These are phyloP conservation scores for Hydrotaea diabolus DNA, from an alignment of 2,888 invertebrate genomes.

Conservation along the genomic window DNA sequence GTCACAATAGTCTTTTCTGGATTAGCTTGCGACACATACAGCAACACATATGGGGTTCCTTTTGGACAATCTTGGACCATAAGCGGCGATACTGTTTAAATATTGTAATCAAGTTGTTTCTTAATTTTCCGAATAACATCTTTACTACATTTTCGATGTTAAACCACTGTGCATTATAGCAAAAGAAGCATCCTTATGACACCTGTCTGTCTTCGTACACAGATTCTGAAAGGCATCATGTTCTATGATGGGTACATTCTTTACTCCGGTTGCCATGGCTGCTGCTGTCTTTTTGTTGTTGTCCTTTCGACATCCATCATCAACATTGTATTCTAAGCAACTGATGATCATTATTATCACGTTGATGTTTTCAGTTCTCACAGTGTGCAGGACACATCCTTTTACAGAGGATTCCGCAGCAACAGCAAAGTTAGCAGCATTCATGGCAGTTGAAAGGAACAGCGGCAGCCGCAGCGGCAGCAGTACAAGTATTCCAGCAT, in stretches of 20 bases:
- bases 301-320: slow-evolving; percentile 49
- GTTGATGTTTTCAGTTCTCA: slow-evolving; percentile 45
- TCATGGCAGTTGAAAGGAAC: slow-evolving; percentile 43
- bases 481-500: background rate
- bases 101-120: no score
- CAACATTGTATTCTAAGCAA: slow-evolving; percentile 53
- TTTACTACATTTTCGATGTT: no score
- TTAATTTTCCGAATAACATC: no score
- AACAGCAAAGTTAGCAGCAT: slow-evolving; percentile 47
- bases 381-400: slow-evolving; percentile 22
- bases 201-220: slow-evolving; percentile 59
- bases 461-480: background rate
- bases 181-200: slow-evolving; percentile 62
- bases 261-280: slow-evolving; percentile 33
- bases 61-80: no score
- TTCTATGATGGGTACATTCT: slow-evolving; percentile 36
- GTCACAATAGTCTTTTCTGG: no score
- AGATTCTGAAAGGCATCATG: slow-evolving; percentile 52
- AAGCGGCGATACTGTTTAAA: no score
- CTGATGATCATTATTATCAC: slow-evolving; percentile 58
- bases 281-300: slow-evolving; percentile 19
- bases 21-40: no score
- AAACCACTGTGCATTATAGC: background rate
- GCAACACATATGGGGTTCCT: no score
- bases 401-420: background rate